Conservation (phyloP, 1,140 invertebrate species). For the Heterodera schachtii region DNA sequence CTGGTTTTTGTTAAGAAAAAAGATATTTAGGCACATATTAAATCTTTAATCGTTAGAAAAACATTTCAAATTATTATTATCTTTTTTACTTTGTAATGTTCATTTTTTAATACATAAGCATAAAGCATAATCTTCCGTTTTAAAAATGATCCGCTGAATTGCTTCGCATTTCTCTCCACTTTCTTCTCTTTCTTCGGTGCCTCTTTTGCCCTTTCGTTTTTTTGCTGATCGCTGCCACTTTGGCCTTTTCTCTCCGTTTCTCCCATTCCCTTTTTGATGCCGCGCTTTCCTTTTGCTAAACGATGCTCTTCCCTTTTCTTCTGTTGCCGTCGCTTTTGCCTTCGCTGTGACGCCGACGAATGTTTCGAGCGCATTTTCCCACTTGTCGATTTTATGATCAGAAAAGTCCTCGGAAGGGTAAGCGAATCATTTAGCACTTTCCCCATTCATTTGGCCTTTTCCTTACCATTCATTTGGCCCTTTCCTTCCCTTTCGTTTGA, state of each 20-base stretch:
- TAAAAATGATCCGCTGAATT: no score
- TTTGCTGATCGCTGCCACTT: neutral
- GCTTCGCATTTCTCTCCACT: no score
- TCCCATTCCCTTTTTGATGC: neutral
- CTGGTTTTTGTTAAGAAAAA: no score
- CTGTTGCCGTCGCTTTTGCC: neutral
- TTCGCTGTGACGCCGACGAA: neutral
- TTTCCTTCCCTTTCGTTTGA: no score
- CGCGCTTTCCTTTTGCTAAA: neutral
- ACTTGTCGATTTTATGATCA: conserved; percentile 32
- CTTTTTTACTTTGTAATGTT: no score
- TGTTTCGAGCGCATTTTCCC: conserved; percentile 25
- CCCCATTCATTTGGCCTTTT: neutral
- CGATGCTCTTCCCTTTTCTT: neutral
- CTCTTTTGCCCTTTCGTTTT: neutral
- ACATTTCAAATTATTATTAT: no score
- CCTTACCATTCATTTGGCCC: no score
- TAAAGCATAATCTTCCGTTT: no score
- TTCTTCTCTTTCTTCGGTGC: neutral
- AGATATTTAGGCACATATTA: no score
- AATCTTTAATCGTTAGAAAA: no score
- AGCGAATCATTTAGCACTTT: neutral
- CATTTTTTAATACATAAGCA: no score
- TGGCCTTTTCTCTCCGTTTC: no score
- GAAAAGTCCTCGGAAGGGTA: conserved; percentile 40